Percentiles rank a stretch among this genome's conserved stretches.
Evolutionary conservation across 2,888 invertebrate genomes (phyloP).

Genomic region (Tupiocoris notatus): DNA sequence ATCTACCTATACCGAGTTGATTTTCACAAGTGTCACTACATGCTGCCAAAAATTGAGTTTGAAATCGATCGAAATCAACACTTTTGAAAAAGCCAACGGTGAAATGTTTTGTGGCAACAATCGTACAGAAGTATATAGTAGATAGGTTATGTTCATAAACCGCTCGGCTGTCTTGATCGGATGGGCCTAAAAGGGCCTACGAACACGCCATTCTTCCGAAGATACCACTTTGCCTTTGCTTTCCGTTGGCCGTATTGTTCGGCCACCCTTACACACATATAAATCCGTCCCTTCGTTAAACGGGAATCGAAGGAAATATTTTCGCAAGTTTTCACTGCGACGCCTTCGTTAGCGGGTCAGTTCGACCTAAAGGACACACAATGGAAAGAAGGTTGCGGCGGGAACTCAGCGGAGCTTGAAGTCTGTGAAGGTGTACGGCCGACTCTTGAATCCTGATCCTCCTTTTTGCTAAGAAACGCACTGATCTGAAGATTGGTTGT

Average conservation of each 20-base stretch:
- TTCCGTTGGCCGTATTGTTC: too few species aligned
- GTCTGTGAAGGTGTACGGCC: too few species aligned
- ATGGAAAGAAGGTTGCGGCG: neutral
- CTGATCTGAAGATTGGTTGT: too few species aligned
- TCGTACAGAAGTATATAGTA: neutral
- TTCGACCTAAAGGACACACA: too few species aligned
- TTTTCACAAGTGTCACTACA: too few species aligned
- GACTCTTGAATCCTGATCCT: neutral
- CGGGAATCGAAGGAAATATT: conserved; percentile 11
- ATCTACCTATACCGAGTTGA: too few species aligned
- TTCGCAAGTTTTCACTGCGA: neutral
- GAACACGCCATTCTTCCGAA: neutral
- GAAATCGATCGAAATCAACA: neutral
- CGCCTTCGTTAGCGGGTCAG: neutral
- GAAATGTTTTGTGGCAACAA: neutral
- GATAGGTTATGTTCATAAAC: neutral
- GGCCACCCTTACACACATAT: neutral
- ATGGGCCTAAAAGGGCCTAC: neutral
- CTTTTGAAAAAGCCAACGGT: neutral
- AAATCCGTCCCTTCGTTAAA: conserved; percentile 22
- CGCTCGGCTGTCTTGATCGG: neutral
- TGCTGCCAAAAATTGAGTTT: neutral
- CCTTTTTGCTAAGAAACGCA: neutral
- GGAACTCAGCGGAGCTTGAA: neutral
- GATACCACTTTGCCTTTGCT: neutral